Percentiles rank a stretch among this genome's conserved stretches.
Conservation (phyloP, 2,113 vertebrate species). For the human region GRCh38 chr2:55304001-55304500, state of each 20-base stretch:
- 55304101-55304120: not conserved
- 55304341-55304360: conserved; percentile 18
- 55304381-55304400: conserved; percentile 43
- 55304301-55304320: not conserved
- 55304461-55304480: conserved; percentile 15
- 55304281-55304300: no score
- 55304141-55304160: no score
- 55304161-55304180: no score
- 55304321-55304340: not conserved
- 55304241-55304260: no score
- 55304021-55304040: not conserved
- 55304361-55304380: conserved; percentile 22
- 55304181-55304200: no score
- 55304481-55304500: not conserved
- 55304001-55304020: conserved; percentile 55
- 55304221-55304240: no score
- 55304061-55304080: not conserved
- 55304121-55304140: not conserved
- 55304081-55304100: not conserved
- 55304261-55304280: no score
- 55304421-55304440: conserved; percentile 30
- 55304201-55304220: no score
- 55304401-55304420: not conserved
- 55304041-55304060: not conserved
- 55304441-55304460: conserved; percentile 50